Percentiles rank a stretch among this genome's conserved stretches.
These are phyloP conservation scores for Cyclophora albipunctata DNA, from an alignment of 2,888 invertebrate species.

Conservation along the genomic window DNA sequence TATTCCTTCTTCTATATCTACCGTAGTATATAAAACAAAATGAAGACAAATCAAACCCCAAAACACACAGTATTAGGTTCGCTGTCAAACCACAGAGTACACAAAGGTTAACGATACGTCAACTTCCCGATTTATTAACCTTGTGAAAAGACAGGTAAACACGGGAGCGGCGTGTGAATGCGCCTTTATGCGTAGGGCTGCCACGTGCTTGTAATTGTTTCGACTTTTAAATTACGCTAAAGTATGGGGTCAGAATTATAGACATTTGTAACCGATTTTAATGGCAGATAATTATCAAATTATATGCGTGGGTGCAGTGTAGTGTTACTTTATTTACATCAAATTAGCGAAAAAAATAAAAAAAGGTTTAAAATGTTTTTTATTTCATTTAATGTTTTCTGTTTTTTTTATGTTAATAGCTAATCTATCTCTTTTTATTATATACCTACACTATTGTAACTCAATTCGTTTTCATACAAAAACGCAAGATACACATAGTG, in stretches of 20 bases:
- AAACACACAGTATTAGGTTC: not conserved
- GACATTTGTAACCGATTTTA: conserved; percentile 27
- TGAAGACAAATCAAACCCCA: not conserved
- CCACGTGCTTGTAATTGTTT: conserved; percentile 63
- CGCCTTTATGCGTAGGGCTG: conserved; percentile 35
- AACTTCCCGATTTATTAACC: conserved; percentile 17
- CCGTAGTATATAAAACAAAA: not conserved
- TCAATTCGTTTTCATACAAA: too few relatives aligned
- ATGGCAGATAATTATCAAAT: conserved; percentile 13
- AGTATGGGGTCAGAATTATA: conserved; percentile 50
- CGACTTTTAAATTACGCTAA: conserved; percentile 27
- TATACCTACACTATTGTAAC: too few relatives aligned
- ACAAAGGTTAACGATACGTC: conserved; percentile 17
- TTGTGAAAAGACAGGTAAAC: conserved; percentile 31
- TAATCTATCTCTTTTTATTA: too few relatives aligned
- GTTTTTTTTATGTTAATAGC: too few relatives aligned
- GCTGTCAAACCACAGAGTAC: conserved; percentile 6
- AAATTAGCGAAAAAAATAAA: too few relatives aligned
- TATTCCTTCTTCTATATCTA: not conserved
- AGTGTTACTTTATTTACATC: too few relatives aligned
- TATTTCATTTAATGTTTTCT: too few relatives aligned
- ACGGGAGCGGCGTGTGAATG: conserved; percentile 35
- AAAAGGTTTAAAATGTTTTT: too few relatives aligned
- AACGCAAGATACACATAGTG: too few relatives aligned
- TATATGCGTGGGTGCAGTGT: too few relatives aligned